Base-by-base conservation (phyloP, 1,140 invertebrate species). In the Holotrichia oblita region DNA sequence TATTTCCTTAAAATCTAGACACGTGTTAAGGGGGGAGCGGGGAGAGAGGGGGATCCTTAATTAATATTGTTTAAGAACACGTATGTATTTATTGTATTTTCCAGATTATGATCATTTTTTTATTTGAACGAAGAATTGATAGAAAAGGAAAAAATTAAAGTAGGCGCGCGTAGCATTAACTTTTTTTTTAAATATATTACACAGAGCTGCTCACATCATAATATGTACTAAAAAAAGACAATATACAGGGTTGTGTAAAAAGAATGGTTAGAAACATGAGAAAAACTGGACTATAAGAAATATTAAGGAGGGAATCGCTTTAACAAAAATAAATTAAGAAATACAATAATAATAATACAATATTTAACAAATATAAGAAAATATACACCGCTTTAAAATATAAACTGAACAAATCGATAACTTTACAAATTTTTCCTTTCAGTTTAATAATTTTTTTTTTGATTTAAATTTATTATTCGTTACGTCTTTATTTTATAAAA, bases 261-360 rank as follows among this genome's bases (percentile, higher is more conserved):
- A 34, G 27, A 34, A 34, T 4, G 27, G 27, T 34, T 34, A 34
- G 27, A 34, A 34, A 34, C 27, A 4, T 34, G 1, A 34, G 27
- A 34, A 34, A 34, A 34, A 34, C 27, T 34, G 2, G 27, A 34
- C 27, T 34, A 34, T 34, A 34, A 34, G 1, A 34, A 48, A 10
- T 9, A 48, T 3, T n/a, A n/a, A 12, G 44, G n/a, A 9, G 48
- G 48, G 48, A 55, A 55, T 6, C 14, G 7, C 48, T 7, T 55
- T n/a, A 55, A 55, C 48, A 55, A 55, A 44, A 69, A 69, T 34
- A 78, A 78, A 59, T 77, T 61, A 78, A 61, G 41, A n/a, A 59
- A 77, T 77, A 77, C 27, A 55, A 34, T 55, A 77, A 72, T 40
- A 40, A 41, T 27, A 22, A 40, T 72, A 78, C 64, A 78, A 55